These are phyloP conservation scores for Prorops nasuta DNA, from an alignment of 1,140 invertebrate genomes.

Conservation along the genomic window DNA sequence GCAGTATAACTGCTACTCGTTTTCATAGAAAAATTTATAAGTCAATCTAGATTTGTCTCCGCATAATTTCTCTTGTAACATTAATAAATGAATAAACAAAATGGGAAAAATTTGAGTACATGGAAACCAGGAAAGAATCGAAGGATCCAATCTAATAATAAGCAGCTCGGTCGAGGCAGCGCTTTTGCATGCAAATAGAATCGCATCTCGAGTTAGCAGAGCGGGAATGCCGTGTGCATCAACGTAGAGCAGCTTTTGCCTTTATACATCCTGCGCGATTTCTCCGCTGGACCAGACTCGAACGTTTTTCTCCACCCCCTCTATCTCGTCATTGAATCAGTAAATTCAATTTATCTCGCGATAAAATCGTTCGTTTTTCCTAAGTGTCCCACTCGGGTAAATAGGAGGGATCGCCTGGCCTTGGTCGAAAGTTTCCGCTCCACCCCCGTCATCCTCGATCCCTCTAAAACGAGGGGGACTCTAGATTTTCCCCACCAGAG, in stretches of 20 bases:
- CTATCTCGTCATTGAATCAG: slow-evolving; percentile 21
- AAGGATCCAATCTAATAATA: slow-evolving; percentile 34
- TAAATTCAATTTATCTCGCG: slow-evolving; percentile 40
- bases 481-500: slow-evolving; percentile 1
- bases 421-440: slow-evolving; percentile 12
- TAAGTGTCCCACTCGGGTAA: slow-evolving; percentile 25
- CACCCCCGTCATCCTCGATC: slow-evolving; percentile 5
- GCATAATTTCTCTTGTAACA: too few relatives aligned
- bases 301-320: slow-evolving; percentile 6
- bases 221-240: slow-evolving; percentile 15
- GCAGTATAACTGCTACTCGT: too few relatives aligned
- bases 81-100: too few relatives aligned
- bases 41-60: too few relatives aligned
- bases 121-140: slow-evolving; percentile 11
- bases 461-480: slow-evolving; percentile 4
- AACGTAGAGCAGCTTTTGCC: neutral
- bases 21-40: too few relatives aligned
- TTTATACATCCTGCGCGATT: too few relatives aligned
- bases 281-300: too few relatives aligned
- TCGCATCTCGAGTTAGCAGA: slow-evolving; percentile 6
- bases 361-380: slow-evolving; percentile 43
- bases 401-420: too few relatives aligned
- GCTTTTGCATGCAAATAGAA: slow-evolving; percentile 31
- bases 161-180: slow-evolving; percentile 16
- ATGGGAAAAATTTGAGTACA: too few relatives aligned